Percentiles rank a stretch among this genome's conserved stretches.
phyloP scores from a whole-genome alignment of 1,140 invertebrate species.

The Halesus radiatus region DNA sequence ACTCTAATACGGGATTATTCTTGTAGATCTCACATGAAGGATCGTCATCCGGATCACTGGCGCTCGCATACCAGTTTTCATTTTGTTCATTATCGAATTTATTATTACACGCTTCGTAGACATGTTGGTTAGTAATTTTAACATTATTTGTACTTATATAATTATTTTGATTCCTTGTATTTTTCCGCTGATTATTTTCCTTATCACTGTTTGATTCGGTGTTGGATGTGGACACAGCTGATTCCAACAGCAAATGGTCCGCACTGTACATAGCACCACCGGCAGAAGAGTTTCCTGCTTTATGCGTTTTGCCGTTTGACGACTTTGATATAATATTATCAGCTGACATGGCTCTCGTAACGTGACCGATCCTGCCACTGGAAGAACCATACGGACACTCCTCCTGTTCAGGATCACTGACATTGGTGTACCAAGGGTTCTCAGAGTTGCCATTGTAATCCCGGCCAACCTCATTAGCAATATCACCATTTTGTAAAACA shows the following conservation, averaged over 20 bases:
- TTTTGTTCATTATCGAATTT: constrained; percentile 66
- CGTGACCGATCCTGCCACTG: constrained; percentile 52
- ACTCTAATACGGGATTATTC: constrained; percentile 83
- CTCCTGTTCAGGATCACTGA: constrained; percentile 68
- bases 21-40: constrained; percentile 75
- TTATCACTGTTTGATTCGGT: constrained; percentile 36
- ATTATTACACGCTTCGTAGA: constrained; percentile 6
- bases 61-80: constrained; percentile 79
- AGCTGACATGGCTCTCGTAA: constrained; percentile 63
- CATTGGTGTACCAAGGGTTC: constrained; percentile 69
- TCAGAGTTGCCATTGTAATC: constrained; percentile 64
- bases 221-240: constrained; percentile 26
- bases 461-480: constrained; percentile 58
- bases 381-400: constrained; percentile 64
- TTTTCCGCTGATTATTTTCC: constrained; percentile 23
- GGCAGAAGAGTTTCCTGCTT: background rate
- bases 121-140: constrained; percentile 1
- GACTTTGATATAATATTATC: constrained; percentile 62
- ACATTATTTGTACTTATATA: constrained; percentile 20
- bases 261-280: constrained; percentile 3
- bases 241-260: background rate
- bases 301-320: background rate
- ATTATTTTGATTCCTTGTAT: constrained; percentile 30
- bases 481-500: background rate
- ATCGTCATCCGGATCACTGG: constrained; percentile 79